phyloP scores from a whole-genome alignment of 2,113 vertebrate genomes.

The Engraulis encrasicolus region DNA sequence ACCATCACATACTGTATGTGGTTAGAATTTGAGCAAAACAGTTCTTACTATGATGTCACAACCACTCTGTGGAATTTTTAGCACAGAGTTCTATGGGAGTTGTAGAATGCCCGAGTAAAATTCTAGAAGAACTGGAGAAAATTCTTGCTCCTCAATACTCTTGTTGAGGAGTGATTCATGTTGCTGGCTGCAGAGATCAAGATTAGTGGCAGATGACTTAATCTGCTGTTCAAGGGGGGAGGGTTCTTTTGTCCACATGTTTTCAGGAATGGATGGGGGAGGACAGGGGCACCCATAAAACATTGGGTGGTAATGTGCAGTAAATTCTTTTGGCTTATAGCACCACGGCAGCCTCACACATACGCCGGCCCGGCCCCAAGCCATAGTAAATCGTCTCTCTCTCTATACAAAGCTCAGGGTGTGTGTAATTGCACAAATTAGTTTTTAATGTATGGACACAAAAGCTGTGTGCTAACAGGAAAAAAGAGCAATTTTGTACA shows the following conservation, averaged over 20 bases:
- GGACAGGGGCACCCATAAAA: constrained; percentile 26
- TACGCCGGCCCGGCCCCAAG: background rate
- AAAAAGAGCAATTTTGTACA: background rate
- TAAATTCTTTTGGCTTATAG: background rate
- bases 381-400: background rate
- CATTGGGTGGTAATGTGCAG: background rate
- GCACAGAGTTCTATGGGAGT: too few species aligned
- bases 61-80: too few species aligned
- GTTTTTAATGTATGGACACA: constrained; percentile 21
- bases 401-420: background rate
- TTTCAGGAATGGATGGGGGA: constrained; percentile 1
- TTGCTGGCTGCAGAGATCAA: constrained; percentile 27
- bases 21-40: too few species aligned
- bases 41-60: too few species aligned
- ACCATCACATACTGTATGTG: too few species aligned
- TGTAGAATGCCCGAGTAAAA: too few species aligned
- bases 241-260: constrained; percentile 9
- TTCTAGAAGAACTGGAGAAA: too few species aligned
- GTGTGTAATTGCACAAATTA: constrained; percentile 9
- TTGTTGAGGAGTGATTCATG: constrained; percentile 31
- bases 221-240: constrained; percentile 26
- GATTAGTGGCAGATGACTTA: constrained; percentile 32
- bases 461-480: constrained; percentile 29
- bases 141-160: too few species aligned
- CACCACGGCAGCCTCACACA: background rate